phyloP scores from a whole-genome alignment of 2,888 invertebrate species.

The Clivina fossor region DNA sequence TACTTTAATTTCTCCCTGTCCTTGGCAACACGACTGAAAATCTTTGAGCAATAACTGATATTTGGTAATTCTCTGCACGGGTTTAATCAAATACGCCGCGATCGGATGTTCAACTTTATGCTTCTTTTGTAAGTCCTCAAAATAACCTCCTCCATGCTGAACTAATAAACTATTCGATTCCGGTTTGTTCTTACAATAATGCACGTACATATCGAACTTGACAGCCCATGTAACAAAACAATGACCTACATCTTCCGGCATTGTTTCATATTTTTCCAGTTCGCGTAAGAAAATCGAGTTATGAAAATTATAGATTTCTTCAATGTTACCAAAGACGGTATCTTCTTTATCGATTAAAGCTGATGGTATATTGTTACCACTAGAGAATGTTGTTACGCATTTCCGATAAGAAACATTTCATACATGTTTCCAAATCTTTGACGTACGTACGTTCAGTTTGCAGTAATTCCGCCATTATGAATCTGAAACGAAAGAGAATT shows the following conservation, averaged over 20 bases:
- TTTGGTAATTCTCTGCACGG: constrained; percentile 98
- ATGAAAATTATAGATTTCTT: constrained; percentile 96
- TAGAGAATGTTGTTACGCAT: no score
- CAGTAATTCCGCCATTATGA: constrained; percentile 96
- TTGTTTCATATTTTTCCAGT: constrained; percentile 95
- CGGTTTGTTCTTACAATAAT: constrained; percentile 98
- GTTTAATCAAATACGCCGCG: constrained; percentile 97
- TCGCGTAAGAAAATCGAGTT: constrained; percentile 93
- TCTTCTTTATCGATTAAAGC: constrained; percentile 85
- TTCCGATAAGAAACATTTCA: constrained; percentile 82
- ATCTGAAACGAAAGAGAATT: no score
- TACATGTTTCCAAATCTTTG: constrained; percentile 92
- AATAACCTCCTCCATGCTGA: constrained; percentile 84
- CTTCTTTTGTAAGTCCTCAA: constrained; percentile 80
- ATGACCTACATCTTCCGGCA: constrained; percentile 99
- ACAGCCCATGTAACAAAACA: constrained; percentile 98
- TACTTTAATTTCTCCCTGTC: constrained; percentile 94
- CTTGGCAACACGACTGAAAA: constrained; percentile 92
- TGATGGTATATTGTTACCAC: constrained; percentile 66
- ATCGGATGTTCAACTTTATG: constrained; percentile 86
- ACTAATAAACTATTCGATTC: constrained; percentile 93
- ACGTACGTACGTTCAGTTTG: constrained; percentile 97
- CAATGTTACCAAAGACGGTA: constrained; percentile 95
- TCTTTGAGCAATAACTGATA: constrained; percentile 96
- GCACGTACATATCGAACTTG: constrained; percentile 86